Evolutionary conservation across 2,113 vertebrate genomes (phyloP), one percentile per base, ranked within the genome.

Genomic region (Amphilophus citrinellus): DNA sequence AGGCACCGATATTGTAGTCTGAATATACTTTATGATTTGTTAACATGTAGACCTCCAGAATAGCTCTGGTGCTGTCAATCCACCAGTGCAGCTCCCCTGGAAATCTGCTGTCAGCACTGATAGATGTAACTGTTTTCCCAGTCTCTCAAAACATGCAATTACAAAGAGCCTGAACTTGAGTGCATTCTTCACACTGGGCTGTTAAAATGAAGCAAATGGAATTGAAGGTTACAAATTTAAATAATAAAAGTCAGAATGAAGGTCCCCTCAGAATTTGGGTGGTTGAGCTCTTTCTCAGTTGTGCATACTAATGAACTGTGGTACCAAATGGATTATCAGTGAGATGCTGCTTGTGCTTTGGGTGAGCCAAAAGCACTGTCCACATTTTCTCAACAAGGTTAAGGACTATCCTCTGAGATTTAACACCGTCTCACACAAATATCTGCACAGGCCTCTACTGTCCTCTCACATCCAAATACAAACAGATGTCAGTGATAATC

Each of bases 91-190:
- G 56, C 47, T 63, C 80, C 39, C 2, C 59, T 59, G 60, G 60
- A 71, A 80, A 75, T 71, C 82, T 77, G 73, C 77, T 80, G 86
- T 80, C 88, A 77, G 22, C 76, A 42, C 17, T 15, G 20, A 83
- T 39, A 53, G 7, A 65, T 44, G 39, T 5, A 27, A 80, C 61
- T 14, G n/a, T 63, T 87, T 78, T 75, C 73, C 5, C 37, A 77
- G 57, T 83, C 53, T 84, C 73, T 65, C 50, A 76, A 66, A 87
- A 61, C 50, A 80, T 14, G 30, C 61, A 84, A 77, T 84, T 61
- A 75, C 1, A 65, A 80, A 20, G 56, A 27, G 27, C 30, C 61
- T 77, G 13, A 77, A 50, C 15, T 18, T 44, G 20, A 76, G 42
- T 7, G 27, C n/a, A 44, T 76, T 63, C 71, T 75, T 84, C 58